phyloP scores from a whole-genome alignment of 2,113 vertebrate genomes.

The Rhinogobius similis region DNA sequence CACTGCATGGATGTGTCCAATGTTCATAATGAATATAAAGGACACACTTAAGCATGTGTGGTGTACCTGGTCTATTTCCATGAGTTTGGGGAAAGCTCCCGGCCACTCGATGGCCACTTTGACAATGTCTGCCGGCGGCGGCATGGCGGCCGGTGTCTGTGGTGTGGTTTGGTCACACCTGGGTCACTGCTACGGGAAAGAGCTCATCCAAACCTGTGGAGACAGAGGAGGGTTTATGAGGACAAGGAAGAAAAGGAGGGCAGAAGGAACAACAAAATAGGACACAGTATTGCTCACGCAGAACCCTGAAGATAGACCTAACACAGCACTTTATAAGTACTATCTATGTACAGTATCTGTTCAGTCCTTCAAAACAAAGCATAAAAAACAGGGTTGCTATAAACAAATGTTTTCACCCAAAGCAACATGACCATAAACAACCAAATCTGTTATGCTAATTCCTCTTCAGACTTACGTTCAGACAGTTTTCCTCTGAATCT shows the following conservation, averaged over 20 bases:
- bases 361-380: not conserved
- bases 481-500: not conserved
- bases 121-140: slow-evolving; percentile 92
- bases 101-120: slow-evolving; percentile 99
- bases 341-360: not conserved
- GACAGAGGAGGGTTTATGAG: not conserved
- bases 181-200: slow-evolving; percentile 29
- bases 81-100: slow-evolving; percentile 93
- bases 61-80: slow-evolving; percentile 98
- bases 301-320: not conserved
- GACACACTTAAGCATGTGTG: not conserved
- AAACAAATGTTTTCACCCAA: not conserved
- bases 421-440: slow-evolving; percentile 26
- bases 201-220: slow-evolving; percentile 75
- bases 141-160: slow-evolving; percentile 81
- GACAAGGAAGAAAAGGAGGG: not conserved
- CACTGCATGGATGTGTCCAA: too few species aligned
- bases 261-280: slow-evolving; percentile 6
- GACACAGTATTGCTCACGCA: not conserved
- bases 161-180: slow-evolving; percentile 71
- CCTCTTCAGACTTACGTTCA: too few species aligned
- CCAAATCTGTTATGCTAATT: slow-evolving; percentile 2
- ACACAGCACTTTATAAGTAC: not conserved
- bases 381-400: not conserved
- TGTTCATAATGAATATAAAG: not conserved